A percentile compares a stretch with the other conserved stretches of the same genome.
Evolutionary conservation across 2,113 vertebrate species (phyloP).

Genomic region (Pampusana beccarii): DNA sequence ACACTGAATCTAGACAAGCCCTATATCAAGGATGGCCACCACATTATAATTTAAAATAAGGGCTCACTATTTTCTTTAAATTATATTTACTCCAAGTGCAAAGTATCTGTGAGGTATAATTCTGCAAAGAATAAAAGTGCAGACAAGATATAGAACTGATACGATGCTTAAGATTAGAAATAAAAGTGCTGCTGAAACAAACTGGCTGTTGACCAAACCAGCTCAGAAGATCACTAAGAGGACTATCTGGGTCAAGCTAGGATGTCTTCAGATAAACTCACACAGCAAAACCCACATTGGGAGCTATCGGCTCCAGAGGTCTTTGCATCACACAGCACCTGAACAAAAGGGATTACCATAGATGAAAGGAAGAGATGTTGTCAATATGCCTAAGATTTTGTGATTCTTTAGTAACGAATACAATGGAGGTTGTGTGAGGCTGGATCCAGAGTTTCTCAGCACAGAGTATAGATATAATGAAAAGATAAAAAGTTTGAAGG

Average conservation of each 20-base stretch:
- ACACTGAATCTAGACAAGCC: neutral
- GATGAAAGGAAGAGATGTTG: neutral
- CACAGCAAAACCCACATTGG: neutral
- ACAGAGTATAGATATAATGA: neutral
- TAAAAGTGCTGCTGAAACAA: neutral
- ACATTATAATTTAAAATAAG: neutral
- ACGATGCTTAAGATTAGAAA: neutral
- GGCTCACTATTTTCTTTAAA: neutral
- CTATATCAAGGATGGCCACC: neutral
- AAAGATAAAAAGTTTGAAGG: neutral
- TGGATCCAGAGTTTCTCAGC: neutral
- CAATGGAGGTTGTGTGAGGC: neutral
- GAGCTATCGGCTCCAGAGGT: neutral
- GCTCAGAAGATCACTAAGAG: neutral
- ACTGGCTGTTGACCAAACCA: neutral
- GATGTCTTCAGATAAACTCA: neutral
- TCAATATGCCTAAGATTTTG: neutral
- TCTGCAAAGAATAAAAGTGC: neutral
- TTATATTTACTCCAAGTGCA: neutral
- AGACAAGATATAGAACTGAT: neutral
- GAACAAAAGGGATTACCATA: neutral
- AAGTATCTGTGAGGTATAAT: neutral
- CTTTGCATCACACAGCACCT: neutral
- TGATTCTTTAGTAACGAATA: neutral
- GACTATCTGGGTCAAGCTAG: neutral